Base-by-base conservation (phyloP, 2,888 invertebrate species). In the Tanytarsus gracilentus region DNA sequence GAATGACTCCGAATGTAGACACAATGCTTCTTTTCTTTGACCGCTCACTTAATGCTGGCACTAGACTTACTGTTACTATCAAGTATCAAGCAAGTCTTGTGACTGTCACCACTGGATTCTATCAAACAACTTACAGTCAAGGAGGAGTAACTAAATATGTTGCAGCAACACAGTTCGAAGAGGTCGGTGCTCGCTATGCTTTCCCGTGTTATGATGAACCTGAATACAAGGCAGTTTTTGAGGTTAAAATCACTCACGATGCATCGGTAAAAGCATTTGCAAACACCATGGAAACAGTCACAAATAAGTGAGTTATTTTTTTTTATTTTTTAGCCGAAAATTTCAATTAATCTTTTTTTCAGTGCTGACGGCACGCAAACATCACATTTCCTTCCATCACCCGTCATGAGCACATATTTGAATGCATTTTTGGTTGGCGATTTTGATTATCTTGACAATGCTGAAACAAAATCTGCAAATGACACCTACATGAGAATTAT, bases 171-270 rank as follows among this genome's bases (percentile, higher is more conserved):
- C 82, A 83, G 61, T 77, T 83, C 49, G 79, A 82, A 67, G 77
- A 81, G 0, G 78, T 78, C 0, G 75, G 75, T 40, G 80, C 82
- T 1, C 76, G 83, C 1, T 72, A 74, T n/a, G 82, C 80, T 0
- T 84, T 85, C 68, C 85, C 85, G 0, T 85, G 85, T 66, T 84
- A 80, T 67, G 85, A 85, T 63, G 84, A 85, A 66, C 85, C 85
- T 0, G 73, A 71, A 0, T 66, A 77, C 14, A 85, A 85, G 66
- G 83, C 85, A 0, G 68, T 71, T 2, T 85, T 84, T 68, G 71
- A 76, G 8, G 76, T 84, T 14, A 76, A 75, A 7, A 39, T 59
- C 25, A 27, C 23, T 23, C 58, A 59, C 33, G 48, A 23, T n/a
- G 18, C 4, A 18, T 26, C 29, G 9, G 33, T 36, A 1, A n/a